These are phyloP conservation scores for Aproaerema taeniolella DNA, from an alignment of 2,888 invertebrate species.

Conservation along the genomic window DNA sequence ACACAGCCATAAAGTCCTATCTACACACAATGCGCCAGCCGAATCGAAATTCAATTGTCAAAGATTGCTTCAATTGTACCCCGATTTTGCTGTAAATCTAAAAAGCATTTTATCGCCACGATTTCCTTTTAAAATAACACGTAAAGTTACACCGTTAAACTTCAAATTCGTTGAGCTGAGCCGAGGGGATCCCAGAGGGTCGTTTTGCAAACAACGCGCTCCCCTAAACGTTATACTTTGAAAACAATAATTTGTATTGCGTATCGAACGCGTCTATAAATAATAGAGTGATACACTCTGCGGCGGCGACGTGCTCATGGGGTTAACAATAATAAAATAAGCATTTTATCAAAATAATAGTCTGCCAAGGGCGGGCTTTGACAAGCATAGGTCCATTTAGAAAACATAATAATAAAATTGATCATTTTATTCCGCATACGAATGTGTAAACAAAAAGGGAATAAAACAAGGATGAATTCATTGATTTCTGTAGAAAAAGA, in stretches of 20 bases:
- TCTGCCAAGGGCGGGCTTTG: not conserved
- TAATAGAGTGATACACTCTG: constrained; percentile 72
- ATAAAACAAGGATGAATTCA: too few relatives aligned
- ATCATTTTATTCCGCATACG: too few relatives aligned
- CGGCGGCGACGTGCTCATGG: constrained; percentile 40
- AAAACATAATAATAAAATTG: too few relatives aligned
- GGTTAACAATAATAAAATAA: constrained; percentile 17
- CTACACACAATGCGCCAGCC: constrained; percentile 49
- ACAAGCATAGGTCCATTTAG: constrained; percentile 9
- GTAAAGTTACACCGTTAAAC: constrained; percentile 43
- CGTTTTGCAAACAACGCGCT: constrained; percentile 70
- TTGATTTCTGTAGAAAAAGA: too few relatives aligned
- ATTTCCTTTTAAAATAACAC: constrained; percentile 40
- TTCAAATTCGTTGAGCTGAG: constrained; percentile 40
- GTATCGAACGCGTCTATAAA: constrained; percentile 76
- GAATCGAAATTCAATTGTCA: constrained; percentile 74
- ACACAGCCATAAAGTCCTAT: constrained; percentile 55
- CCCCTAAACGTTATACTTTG: constrained; percentile 78
- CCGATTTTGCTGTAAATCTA: constrained; percentile 42
- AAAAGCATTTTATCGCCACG: constrained; percentile 47
- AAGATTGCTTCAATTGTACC: constrained; percentile 70
- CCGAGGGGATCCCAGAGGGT: constrained; percentile 57
- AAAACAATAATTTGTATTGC: constrained; percentile 78
- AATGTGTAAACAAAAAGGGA: too few relatives aligned
- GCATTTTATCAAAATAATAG: constrained; percentile 7